phyloP scores from a whole-genome alignment of 2,797 vertebrate genomes.

The Phrynocephalus guinanensis region DNA sequence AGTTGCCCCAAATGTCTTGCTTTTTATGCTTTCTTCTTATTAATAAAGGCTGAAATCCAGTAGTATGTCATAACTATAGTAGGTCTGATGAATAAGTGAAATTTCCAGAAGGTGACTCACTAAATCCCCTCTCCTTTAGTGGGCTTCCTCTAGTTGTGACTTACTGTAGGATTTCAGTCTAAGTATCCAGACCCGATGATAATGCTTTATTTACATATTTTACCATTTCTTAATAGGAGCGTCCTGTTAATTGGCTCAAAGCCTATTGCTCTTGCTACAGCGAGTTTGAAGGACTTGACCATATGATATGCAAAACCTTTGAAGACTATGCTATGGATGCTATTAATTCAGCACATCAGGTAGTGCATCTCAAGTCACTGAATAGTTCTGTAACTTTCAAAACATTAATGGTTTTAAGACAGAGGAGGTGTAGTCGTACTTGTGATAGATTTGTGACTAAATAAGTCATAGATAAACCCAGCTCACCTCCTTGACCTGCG shows the following conservation, averaged over 20 bases:
- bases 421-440: too few relatives aligned
- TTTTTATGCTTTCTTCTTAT: background rate
- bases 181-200: background rate
- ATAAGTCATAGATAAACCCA: background rate
- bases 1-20: background rate
- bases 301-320: constrained; percentile 78
- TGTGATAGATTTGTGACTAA: background rate
- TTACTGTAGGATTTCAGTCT: too few relatives aligned
- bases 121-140: too few relatives aligned
- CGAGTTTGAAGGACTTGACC: constrained; percentile 27
- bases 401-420: background rate
- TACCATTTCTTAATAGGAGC: constrained; percentile 76
- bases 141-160: too few relatives aligned
- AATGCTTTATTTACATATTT: background rate
- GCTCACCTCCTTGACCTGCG: background rate
- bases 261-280: constrained; percentile 79
- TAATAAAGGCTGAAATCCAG: background rate
- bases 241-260: constrained; percentile 76
- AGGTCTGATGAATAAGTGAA: too few relatives aligned
- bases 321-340: constrained; percentile 88
- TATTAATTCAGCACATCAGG: constrained; percentile 87
- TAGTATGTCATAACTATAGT: too few relatives aligned
- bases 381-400: background rate
- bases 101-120: too few relatives aligned
- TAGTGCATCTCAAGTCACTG: constrained; percentile 61